A percentile compares a stretch with the other conserved stretches of the same genome.
These are phyloP conservation scores for Bombus huntii DNA, from an alignment of 1,140 invertebrate species.

Conservation along the genomic window DNA sequence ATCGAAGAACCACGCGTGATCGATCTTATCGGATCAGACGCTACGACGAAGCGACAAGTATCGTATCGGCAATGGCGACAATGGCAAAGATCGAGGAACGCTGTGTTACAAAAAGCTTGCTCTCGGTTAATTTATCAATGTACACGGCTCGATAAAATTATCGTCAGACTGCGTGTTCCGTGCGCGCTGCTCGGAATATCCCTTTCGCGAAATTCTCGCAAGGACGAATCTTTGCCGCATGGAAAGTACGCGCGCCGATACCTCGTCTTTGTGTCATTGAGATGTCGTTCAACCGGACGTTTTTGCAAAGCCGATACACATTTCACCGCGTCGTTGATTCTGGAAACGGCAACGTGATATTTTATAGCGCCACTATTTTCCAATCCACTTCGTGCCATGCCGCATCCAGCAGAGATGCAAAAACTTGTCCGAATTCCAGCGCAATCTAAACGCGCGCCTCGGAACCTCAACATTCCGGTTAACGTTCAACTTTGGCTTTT, in stretches of 20 bases:
- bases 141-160: constrained; percentile 52
- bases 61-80: no score
- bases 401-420: no score
- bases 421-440: neutral
- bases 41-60: no score
- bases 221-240: neutral
- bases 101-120: neutral
- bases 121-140: constrained; percentile 39
- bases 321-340: neutral
- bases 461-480: no score
- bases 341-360: neutral
- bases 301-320: neutral
- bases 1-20: no score
- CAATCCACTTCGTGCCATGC: no score
- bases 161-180: neutral
- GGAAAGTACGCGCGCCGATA: neutral
- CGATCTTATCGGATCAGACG: no score
- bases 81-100: no score
- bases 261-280: neutral
- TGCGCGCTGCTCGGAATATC: neutral
- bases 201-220: neutral
- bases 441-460: no score
- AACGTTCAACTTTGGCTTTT: no score
- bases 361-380: neutral
- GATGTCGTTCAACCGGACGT: neutral